phyloP scores from a whole-genome alignment of 2,113 vertebrate genomes.

The Lamprotornis superbus region DNA sequence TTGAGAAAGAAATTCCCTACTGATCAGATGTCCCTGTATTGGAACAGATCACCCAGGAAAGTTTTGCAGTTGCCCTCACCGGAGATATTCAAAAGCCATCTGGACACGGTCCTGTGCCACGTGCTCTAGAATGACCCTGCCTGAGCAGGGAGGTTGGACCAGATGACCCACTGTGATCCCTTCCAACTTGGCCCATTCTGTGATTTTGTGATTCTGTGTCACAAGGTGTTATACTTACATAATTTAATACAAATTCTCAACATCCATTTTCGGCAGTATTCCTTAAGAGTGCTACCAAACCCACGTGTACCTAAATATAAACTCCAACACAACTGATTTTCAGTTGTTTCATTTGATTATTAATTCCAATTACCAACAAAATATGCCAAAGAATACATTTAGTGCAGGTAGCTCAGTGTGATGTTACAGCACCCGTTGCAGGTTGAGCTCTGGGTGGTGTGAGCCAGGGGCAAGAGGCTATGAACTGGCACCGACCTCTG shows the following conservation, averaged over 20 bases:
- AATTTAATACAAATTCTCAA: neutral
- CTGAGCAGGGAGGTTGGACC: neutral
- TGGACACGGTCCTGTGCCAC: neutral
- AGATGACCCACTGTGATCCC: neutral
- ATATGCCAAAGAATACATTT: neutral
- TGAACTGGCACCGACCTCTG: neutral
- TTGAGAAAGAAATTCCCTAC: neutral
- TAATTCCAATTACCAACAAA: neutral
- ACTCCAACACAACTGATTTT: neutral
- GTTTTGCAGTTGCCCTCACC: neutral
- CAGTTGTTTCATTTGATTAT: neutral
- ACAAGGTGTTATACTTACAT: neutral
- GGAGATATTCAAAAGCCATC: neutral
- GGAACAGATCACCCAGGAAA: fast-evolving
- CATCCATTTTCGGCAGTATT: neutral
- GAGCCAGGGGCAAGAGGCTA: neutral
- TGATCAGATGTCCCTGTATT: too few relatives aligned
- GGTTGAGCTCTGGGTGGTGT: neutral
- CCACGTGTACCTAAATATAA: neutral
- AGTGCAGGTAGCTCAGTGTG: neutral
- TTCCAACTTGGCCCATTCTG: neutral
- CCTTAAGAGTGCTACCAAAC: neutral
- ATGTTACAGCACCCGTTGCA: fast-evolving
- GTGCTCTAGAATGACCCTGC: neutral
- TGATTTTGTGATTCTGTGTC: neutral